A percentile compares a stretch with the other conserved stretches of the same genome.
phyloP scores from a whole-genome alignment of 2,797 vertebrate species.

The Chaetophractus vellerosus region DNA sequence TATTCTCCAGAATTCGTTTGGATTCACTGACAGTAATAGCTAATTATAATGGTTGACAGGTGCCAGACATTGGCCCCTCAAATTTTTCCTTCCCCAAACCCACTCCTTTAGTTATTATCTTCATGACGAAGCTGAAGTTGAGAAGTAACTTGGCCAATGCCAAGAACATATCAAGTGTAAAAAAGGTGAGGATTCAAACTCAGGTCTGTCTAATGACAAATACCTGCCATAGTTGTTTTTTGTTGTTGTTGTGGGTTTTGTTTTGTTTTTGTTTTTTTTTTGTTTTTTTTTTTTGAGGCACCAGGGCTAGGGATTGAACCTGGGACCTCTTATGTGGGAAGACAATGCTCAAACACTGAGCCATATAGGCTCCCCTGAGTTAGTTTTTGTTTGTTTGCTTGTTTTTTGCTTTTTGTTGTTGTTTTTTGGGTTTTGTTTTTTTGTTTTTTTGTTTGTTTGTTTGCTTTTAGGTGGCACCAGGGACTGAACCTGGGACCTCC shows the following conservation, averaged over 20 bases:
- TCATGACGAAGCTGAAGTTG: not conserved
- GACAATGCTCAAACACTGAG: too few species aligned
- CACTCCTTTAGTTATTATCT: not conserved
- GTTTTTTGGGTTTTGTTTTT: too few species aligned
- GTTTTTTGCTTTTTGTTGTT: too few species aligned
- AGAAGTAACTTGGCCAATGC: not conserved
- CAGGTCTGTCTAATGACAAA: not conserved
- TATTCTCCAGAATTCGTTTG: slow-evolving; percentile 15
- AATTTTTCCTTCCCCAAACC: not conserved
- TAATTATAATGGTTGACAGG: not conserved
- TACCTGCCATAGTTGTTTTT: not conserved
- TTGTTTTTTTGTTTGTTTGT: too few species aligned
- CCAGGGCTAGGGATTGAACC: too few species aligned
- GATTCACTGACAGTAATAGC: not conserved
- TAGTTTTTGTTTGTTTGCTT: too few species aligned
- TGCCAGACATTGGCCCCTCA: not conserved
- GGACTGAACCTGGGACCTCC: too few species aligned
- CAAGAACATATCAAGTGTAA: not conserved
- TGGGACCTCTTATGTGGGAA: too few species aligned
- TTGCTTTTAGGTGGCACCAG: too few species aligned
- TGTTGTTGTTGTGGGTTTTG: not conserved
- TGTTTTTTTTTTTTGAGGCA: too few species aligned
- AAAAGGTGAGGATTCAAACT: not conserved
- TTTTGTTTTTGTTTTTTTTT: not conserved
- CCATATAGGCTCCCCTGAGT: too few species aligned